Evolutionary conservation across 2,113 vertebrate species (phyloP).

Genomic region (Mus musculus): DNA sequence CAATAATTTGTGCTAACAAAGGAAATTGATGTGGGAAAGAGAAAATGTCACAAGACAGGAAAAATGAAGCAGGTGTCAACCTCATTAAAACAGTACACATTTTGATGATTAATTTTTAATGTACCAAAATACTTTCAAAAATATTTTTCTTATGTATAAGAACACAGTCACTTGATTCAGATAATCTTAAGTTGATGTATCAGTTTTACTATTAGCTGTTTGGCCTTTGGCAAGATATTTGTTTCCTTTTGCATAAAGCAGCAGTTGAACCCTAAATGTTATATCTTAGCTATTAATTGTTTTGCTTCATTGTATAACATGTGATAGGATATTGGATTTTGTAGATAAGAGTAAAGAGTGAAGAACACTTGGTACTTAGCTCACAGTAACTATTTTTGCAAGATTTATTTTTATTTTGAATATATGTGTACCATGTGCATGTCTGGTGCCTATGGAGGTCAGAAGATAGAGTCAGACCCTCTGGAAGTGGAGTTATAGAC

Average conservation of each 20-base stretch:
- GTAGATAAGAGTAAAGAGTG: slow-evolving; percentile 1
- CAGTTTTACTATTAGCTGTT: neutral
- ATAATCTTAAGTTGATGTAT: slow-evolving; percentile 11
- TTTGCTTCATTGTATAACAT: slow-evolving; percentile 9
- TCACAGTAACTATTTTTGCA: neutral
- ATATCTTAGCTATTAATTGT: slow-evolving; percentile 2
- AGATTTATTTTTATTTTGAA: neutral
- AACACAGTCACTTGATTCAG: neutral
- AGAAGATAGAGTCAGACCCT: neutral
- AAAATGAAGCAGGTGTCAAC: neutral
- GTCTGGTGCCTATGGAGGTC: neutral
- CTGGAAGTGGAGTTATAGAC: neutral
- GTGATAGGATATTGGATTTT: slow-evolving; percentile 14
- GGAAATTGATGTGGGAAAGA: slow-evolving; percentile 26
- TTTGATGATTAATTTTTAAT: slow-evolving; percentile 43
- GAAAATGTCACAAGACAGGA: slow-evolving; percentile 27
- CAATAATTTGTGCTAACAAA: neutral
- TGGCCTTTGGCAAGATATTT: slow-evolving; percentile 11
- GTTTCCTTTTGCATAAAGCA: slow-evolving; percentile 10
- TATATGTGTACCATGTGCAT: neutral
- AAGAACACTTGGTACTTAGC: slow-evolving; percentile 3
- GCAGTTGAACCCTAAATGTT: slow-evolving; percentile 8
- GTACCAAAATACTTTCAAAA: slow-evolving; percentile 14
- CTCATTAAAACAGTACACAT: slow-evolving; percentile 30
- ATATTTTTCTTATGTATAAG: slow-evolving; percentile 42